A percentile compares a stretch with the other conserved stretches of the same genome.
Evolutionary conservation across 2,113 vertebrate genomes (phyloP).

Genomic region (Pteruthius melanotis): DNA sequence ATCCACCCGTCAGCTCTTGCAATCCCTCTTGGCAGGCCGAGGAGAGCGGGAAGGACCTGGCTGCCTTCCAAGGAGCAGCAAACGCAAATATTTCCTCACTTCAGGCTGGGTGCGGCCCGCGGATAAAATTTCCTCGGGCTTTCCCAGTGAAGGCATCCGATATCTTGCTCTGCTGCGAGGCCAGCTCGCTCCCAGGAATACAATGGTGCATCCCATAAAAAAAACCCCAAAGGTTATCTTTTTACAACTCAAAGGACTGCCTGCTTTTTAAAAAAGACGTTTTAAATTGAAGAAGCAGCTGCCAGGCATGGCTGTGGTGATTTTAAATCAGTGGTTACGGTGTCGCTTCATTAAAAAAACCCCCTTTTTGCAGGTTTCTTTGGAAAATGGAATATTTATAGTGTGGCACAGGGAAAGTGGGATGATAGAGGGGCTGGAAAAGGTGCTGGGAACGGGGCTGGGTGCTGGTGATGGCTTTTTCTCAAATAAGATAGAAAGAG

Average conservation of each 20-base stretch:
- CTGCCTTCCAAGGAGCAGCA: constrained; percentile 50
- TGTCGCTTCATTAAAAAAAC: not conserved
- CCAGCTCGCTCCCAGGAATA: not conserved
- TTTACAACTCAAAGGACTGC: not conserved
- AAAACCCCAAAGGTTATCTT: not conserved
- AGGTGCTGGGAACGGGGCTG: not conserved
- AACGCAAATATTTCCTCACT: constrained; percentile 58
- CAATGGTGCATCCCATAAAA: not conserved
- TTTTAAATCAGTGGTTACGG: not conserved
- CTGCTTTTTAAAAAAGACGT: not conserved
- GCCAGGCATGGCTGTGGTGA: not conserved
- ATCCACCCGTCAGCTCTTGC: not conserved
- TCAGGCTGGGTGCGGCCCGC: not conserved
- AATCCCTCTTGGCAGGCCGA: constrained; percentile 22
- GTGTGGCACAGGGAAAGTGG: accelerated
- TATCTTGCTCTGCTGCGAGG: accelerated
- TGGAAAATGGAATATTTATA: not conserved
- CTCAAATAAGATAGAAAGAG: not conserved
- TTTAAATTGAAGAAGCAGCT: not conserved
- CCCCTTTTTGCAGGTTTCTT: not conserved
- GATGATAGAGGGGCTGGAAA: not conserved
- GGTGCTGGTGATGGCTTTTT: not conserved
- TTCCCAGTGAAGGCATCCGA: not conserved
- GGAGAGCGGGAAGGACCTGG: constrained; percentile 16
- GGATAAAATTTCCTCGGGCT: constrained; percentile 19